A percentile compares a stretch with the other conserved stretches of the same genome.
Conservation (phyloP, 2,113 vertebrate species). For the Vulpes lagopus region DNA sequence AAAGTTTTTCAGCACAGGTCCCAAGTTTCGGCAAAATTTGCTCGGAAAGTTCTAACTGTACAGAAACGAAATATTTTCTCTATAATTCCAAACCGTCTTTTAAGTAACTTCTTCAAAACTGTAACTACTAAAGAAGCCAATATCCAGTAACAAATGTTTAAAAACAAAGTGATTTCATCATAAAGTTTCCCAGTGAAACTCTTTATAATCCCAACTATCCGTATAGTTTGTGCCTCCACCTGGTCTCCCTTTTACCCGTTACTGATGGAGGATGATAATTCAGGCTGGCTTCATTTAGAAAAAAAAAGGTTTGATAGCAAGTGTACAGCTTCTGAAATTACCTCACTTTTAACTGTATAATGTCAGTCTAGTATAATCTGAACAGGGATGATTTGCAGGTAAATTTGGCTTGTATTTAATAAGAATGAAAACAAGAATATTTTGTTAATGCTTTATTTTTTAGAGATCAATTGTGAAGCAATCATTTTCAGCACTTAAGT, state of each 20-base stretch:
- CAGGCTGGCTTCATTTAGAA: not conserved
- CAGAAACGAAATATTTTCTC: not conserved
- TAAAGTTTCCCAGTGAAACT: not conserved
- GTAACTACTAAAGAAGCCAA: not conserved
- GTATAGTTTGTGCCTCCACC: no score
- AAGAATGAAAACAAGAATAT: slow-evolving; percentile 46
- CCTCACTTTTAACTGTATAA: not conserved
- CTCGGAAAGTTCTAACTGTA: not conserved
- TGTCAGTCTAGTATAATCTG: not conserved
- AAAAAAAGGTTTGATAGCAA: not conserved
- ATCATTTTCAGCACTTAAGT: slow-evolving; percentile 49
- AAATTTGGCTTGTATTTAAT: slow-evolving; percentile 33
- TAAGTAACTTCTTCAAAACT: slow-evolving; percentile 29
- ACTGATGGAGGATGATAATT: not conserved
- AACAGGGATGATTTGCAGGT: slow-evolving; percentile 11
- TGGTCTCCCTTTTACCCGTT: not conserved
- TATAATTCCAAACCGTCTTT: not conserved
- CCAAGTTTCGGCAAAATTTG: not conserved
- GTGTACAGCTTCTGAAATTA: not conserved
- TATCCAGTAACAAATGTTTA: not conserved
- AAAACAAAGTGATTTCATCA: not conserved
- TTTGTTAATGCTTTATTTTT: slow-evolving; percentile 54
- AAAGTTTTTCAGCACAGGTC: not conserved
- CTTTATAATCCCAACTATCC: not conserved
- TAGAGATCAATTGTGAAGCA: not conserved